Conservation (phyloP, 2,888 invertebrate genomes). For the Sycophila texana region DNA sequence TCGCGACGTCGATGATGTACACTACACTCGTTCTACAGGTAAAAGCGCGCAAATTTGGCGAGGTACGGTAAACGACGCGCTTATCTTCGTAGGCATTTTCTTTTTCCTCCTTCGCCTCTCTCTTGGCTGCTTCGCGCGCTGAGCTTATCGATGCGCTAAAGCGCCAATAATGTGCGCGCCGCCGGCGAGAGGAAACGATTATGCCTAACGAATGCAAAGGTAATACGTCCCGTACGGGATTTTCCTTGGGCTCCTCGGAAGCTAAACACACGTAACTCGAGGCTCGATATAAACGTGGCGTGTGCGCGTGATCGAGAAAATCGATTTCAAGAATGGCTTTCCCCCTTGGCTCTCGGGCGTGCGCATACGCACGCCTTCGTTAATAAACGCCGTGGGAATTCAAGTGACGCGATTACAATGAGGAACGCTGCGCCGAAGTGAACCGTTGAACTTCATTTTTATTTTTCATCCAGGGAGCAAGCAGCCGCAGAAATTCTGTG, state of each 20-base stretch:
- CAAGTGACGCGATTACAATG: slow-evolving; percentile 26
- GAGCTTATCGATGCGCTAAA: slow-evolving; percentile 3
- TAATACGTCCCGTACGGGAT: slow-evolving; percentile 14
- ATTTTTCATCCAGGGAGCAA: not conserved
- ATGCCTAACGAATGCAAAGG: slow-evolving; percentile 20
- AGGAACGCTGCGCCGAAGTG: not conserved
- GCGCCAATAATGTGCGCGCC: not conserved
- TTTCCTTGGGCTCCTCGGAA: not conserved
- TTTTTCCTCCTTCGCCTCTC: not conserved
- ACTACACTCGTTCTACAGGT: too few relatives aligned
- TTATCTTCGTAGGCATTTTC: slow-evolving; percentile 1
- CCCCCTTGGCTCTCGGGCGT: slow-evolving; percentile 12
- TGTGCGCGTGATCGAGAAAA: slow-evolving; percentile 18
- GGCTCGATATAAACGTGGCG: not conserved
- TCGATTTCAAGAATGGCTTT: slow-evolving; percentile 18
- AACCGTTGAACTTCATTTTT: not conserved
- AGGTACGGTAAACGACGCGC: slow-evolving; percentile 1
- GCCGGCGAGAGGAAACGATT: slow-evolving; percentile 19
- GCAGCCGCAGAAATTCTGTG: too few relatives aligned
- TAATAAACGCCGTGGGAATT: slow-evolving; percentile 36
- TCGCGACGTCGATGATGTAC: too few relatives aligned
- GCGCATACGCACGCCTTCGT: not conserved
- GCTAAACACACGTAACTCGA: not conserved
- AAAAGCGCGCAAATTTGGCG: not conserved
- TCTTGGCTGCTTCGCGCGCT: not conserved